Evolutionary conservation across 2,888 invertebrate genomes (phyloP), one percentile per base, ranked within the genome.

Genomic region (Trichopoda pennipes): DNA sequence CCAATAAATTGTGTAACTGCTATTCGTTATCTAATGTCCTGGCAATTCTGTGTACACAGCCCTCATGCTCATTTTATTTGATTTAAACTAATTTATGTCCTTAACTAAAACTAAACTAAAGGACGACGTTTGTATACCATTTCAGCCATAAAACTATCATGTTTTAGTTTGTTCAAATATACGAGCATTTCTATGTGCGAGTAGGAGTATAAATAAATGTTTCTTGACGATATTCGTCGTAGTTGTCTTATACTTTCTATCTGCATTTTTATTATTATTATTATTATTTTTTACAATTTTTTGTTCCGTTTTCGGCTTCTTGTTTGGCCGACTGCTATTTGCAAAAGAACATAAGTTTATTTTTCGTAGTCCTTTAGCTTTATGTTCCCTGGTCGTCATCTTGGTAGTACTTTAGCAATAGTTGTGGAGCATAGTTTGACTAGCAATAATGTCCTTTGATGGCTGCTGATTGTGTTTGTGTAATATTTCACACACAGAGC

Each of bases 11-110:
- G 82, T 80, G 38, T 23, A 68, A 44, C 79, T 79, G 79, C 75
- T 75, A 72, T 75, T 72, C 75, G 84, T 85, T 86, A 86, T 86
- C 86, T 85, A 84, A 84, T 85, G 85, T 84, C 85, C 83, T 85
- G 84, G 84, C 86, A 84, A 85, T 84, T 84, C 61, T 61, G 81
- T 80, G 76, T 79, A 83, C 82, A 84, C 81, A 83, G 75, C 74
- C 84, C 83, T 81, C 85, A 85, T 81, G 84, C 85, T 85, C 85
- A 86, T 85, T 86, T 86, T 83, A 84, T 85, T 85, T 85, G 85
- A 85, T 85, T 85, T 86, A 85, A 85, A 80, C 84, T 85, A 86
- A 85, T 86, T 85, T 86, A 86, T 85, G 82, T 80, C 79, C 75
- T 82, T 51, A 75, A 75, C 81, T 75, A 74, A 28, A 79, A 74